Evolutionary conservation across 1,140 invertebrate genomes (phyloP).

Genomic region (Drosophila malerkotliana): DNA sequence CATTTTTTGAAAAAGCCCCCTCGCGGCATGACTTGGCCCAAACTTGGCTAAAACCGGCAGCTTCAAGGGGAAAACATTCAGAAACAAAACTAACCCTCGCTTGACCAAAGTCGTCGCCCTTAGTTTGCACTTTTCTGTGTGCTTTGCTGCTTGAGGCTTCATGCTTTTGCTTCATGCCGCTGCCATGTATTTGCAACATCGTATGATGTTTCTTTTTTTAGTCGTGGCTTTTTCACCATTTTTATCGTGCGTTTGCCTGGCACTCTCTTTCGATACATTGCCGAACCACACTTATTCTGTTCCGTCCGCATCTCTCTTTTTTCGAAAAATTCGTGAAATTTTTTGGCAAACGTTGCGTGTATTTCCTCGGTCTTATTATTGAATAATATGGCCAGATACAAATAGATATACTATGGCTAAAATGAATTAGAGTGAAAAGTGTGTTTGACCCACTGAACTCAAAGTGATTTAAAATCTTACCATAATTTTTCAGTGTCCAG

Average conservation of each 20-base stretch:
- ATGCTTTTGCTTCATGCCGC: constrained; percentile 36
- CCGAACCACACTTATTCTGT: constrained; percentile 35
- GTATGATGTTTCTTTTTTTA: constrained; percentile 71
- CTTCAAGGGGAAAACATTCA: not conserved
- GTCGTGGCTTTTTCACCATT: constrained; percentile 46
- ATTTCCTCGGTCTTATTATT: constrained; percentile 43
- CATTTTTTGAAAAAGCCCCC: not conserved
- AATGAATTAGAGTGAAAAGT: constrained; percentile 23
- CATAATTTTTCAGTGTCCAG: constrained; percentile 21
- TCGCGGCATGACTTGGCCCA: constrained; percentile 10
- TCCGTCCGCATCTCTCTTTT: constrained; percentile 11
- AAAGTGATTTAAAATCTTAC: constrained; percentile 16
- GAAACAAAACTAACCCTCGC: constrained; percentile 27
- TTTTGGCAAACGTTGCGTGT: constrained; percentile 47
- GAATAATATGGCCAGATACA: constrained; percentile 23
- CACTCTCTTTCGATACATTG: constrained; percentile 49
- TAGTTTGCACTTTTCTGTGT: constrained; percentile 42
- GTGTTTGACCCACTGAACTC: constrained; percentile 26
- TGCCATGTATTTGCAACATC: constrained; percentile 63
- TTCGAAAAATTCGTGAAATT: constrained; percentile 27
- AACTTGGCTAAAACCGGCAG: not conserved
- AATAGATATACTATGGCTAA: not conserved
- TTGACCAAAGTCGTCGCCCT: constrained; percentile 48
- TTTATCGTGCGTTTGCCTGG: constrained; percentile 58
- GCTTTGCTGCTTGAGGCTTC: constrained; percentile 1